Evolutionary conservation across 2,888 invertebrate genomes (phyloP).

Genomic region (Melipona beecheii): DNA sequence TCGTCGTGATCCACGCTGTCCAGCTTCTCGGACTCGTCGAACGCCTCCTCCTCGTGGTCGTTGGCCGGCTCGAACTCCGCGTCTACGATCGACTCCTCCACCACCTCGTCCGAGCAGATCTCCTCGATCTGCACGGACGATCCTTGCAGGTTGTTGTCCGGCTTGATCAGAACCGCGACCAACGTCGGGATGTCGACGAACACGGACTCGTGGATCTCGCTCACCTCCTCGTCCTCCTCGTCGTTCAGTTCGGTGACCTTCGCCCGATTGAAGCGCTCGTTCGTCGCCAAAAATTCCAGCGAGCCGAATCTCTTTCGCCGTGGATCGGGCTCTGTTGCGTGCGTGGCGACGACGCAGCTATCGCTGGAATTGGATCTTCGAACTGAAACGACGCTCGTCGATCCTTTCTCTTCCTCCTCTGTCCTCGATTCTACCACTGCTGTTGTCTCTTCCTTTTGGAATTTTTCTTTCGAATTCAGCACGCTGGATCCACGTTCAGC

Average conservation of each 20-base stretch:
- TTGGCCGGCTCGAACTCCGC: slow-evolving; percentile 55
- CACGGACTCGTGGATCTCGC: slow-evolving; percentile 73
- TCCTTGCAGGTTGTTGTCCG: slow-evolving; percentile 69
- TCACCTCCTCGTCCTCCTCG: slow-evolving; percentile 62
- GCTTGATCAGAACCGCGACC: slow-evolving; percentile 79
- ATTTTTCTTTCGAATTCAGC: background rate
- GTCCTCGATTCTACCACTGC: background rate
- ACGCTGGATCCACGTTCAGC: background rate
- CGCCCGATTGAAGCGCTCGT: slow-evolving; percentile 63
- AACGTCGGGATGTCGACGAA: slow-evolving; percentile 79
- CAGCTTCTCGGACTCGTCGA: slow-evolving; percentile 41
- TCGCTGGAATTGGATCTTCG: slow-evolving; percentile 70
- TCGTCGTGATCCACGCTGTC: slow-evolving; percentile 51
- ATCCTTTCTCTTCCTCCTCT: background rate
- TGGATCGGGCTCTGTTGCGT: slow-evolving; percentile 20
- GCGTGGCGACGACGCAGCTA: slow-evolving; percentile 28
- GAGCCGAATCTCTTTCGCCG: slow-evolving; percentile 68
- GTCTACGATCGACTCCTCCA: slow-evolving; percentile 70
- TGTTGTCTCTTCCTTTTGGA: background rate
- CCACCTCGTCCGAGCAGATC: slow-evolving; percentile 71
- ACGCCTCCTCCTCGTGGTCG: slow-evolving; percentile 32
- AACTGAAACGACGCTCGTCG: slow-evolving; percentile 24
- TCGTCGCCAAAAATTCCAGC: slow-evolving; percentile 59
- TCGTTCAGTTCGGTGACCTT: slow-evolving; percentile 72
- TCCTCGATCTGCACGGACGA: slow-evolving; percentile 75